phyloP scores from a whole-genome alignment of 2,888 invertebrate species.

The Oscheius sp. region DNA sequence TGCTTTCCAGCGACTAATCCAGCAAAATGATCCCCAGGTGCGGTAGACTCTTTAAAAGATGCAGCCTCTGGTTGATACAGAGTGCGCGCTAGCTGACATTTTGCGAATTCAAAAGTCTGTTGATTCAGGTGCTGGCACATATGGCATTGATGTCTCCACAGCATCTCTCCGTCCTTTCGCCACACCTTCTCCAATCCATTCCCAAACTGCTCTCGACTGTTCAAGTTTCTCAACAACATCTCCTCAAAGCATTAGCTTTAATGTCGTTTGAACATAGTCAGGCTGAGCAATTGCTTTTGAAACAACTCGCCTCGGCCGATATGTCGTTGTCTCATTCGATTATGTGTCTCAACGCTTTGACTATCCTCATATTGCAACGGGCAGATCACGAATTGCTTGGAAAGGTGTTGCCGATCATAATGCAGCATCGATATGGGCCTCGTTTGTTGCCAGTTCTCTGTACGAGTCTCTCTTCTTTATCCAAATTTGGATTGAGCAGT shows the following conservation, averaged over 20 bases:
- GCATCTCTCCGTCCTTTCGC: conserved; percentile 31
- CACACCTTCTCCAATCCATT: conserved; percentile 29
- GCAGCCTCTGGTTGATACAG: too few relatives aligned
- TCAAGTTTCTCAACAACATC: conserved; percentile 6
- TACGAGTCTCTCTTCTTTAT: conserved; percentile 42
- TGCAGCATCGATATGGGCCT: conserved; percentile 49
- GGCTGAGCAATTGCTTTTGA: conserved; percentile 43
- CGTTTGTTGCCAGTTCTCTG: conserved; percentile 57
- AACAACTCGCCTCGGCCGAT: conserved; percentile 33
- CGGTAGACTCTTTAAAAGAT: neutral
- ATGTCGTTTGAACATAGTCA: conserved; percentile 28
- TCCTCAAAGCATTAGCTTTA: conserved; percentile 25
- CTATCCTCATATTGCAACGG: conserved; percentile 59
- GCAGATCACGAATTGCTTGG: conserved; percentile 58
- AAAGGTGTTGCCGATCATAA: conserved; percentile 36
- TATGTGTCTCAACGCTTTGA: conserved; percentile 61
- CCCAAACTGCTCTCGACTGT: conserved; percentile 9
- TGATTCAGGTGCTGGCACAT: conserved; percentile 31
- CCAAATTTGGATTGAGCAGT: conserved; percentile 40
- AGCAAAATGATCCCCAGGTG: conserved; percentile 43
- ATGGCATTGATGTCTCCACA: conserved; percentile 24
- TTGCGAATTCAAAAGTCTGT: neutral
- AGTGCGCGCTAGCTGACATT: too few relatives aligned
- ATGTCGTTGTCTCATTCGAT: conserved; percentile 41
- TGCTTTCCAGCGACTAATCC: conserved; percentile 54